A percentile compares a stretch with the other conserved stretches of the same genome.
Conservation (phyloP, 2,888 invertebrate genomes). For the Phlogophora meticulosa region DNA sequence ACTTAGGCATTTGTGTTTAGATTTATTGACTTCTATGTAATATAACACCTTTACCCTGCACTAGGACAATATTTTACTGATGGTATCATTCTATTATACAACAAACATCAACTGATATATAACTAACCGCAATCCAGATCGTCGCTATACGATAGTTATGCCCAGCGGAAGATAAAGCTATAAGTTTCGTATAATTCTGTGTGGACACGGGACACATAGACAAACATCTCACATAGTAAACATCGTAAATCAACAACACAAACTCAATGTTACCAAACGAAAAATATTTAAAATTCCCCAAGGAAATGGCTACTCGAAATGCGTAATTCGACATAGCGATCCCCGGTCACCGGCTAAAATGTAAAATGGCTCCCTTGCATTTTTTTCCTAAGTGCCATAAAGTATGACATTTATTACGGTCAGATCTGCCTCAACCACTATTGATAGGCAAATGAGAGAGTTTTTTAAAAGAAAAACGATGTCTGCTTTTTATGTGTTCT, state of each 20-base stretch:
- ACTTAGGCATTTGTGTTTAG: not conserved
- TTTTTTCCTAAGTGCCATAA: conserved; percentile 90
- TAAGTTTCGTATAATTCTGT: conserved; percentile 23
- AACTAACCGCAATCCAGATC: conserved; percentile 40
- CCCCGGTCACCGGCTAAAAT: conserved; percentile 89
- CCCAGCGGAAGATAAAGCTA: conserved; percentile 30
- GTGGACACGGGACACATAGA: conserved; percentile 20
- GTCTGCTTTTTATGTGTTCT: conserved; percentile 91
- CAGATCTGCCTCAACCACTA: conserved; percentile 91
- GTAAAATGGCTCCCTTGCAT: conserved; percentile 91
- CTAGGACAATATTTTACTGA: too few species aligned
- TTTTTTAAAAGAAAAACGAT: conserved; percentile 91
- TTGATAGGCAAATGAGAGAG: conserved; percentile 91
- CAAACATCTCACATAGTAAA: conserved; percentile 56
- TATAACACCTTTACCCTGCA: too few species aligned
- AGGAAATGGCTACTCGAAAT: conserved; percentile 87
- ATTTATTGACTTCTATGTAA: too few species aligned
- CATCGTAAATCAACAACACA: conserved; percentile 67
- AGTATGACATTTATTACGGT: conserved; percentile 91
- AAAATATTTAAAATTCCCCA: conserved; percentile 82
- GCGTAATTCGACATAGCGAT: conserved; percentile 87
- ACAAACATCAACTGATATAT: not conserved
- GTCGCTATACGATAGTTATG: not conserved
- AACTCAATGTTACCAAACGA: conserved; percentile 67
- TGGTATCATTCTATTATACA: too few species aligned